A percentile compares a stretch with the other conserved stretches of the same genome.
Conservation (phyloP, 1,140 invertebrate species). For the Spodoptera frugiperda region DNA sequence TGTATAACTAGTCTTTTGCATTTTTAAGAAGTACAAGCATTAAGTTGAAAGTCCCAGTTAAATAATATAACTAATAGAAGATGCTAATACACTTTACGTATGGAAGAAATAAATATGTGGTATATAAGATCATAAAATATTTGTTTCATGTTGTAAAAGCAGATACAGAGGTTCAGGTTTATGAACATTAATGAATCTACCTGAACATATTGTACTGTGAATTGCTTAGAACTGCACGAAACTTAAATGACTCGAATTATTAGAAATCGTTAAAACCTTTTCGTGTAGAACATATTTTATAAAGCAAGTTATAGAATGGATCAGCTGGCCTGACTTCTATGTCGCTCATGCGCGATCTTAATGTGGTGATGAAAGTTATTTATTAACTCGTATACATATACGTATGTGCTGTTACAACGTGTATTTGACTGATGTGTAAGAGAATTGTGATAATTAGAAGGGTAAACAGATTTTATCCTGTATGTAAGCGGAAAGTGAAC, state of each 20-base stretch:
- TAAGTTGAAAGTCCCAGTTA: constrained; percentile 57
- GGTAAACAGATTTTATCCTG: constrained; percentile 53
- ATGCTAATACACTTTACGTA: constrained; percentile 35
- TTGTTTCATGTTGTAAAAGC: constrained; percentile 57
- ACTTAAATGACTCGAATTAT: constrained; percentile 6
- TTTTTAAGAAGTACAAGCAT: constrained; percentile 61
- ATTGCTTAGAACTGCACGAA: constrained; percentile 3
- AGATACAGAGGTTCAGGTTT: constrained; percentile 30
- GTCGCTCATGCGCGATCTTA: constrained; percentile 11
- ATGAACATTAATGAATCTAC: neutral
- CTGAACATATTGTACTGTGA: neutral
- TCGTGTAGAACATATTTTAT: neutral
- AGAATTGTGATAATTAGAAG: constrained; percentile 76
- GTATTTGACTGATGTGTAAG: constrained; percentile 73
- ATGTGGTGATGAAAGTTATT: constrained; percentile 15
- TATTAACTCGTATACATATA: constrained; percentile 1
- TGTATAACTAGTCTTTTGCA: constrained; percentile 65
- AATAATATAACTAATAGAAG: constrained; percentile 28
- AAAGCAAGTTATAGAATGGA: neutral
- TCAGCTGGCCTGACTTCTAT: constrained; percentile 42
- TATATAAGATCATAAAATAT: constrained; percentile 56
- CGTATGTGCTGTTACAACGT: constrained; percentile 50
- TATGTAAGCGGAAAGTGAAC: constrained; percentile 46
- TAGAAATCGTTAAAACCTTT: constrained; percentile 13
- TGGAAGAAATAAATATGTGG: constrained; percentile 59